A percentile compares a stretch with the other conserved stretches of the same genome.
Evolutionary conservation across 2,888 invertebrate species (phyloP).

Genomic region (Andrena hattorfiana): DNA sequence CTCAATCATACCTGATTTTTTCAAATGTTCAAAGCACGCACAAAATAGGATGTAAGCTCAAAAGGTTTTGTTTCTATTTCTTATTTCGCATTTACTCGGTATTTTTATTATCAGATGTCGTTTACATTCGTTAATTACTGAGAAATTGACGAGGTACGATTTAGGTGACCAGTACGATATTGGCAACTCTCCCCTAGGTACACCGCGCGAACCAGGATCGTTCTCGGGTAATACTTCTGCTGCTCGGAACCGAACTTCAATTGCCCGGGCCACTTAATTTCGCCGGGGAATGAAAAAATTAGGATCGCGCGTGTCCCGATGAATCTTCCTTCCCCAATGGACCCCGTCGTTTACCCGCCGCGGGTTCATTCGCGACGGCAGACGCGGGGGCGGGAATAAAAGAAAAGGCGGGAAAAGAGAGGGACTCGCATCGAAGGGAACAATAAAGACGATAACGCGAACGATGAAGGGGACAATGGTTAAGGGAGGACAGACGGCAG

Average conservation of each 20-base stretch:
- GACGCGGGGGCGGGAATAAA: conserved; percentile 1
- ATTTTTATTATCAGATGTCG: too few species aligned
- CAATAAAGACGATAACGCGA: conserved; percentile 81
- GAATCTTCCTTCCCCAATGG: conserved; percentile 7
- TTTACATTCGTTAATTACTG: too few species aligned
- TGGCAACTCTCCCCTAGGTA: too few species aligned
- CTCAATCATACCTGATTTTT: too few species aligned
- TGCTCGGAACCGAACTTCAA: conserved; percentile 18
- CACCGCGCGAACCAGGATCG: background rate
- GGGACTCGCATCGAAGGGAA: conserved; percentile 65
- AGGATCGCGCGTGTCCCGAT: conserved; percentile 27
- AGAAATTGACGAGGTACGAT: too few species aligned
- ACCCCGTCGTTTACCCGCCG: conserved; percentile 6
- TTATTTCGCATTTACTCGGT: too few species aligned
- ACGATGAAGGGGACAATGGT: conserved; percentile 83
- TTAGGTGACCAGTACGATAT: too few species aligned
- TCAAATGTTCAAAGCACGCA: too few species aligned
- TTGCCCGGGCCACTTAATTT: conserved; percentile 13
- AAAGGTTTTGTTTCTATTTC: too few species aligned
- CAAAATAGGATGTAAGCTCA: too few species aligned
- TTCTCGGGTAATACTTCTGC: background rate
- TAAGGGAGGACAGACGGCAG: conserved; percentile 76
- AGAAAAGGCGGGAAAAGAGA: conserved; percentile 27
- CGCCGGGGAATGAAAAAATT: conserved; percentile 30
- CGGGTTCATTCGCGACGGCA: conserved; percentile 28